A percentile compares a stretch with the other conserved stretches of the same genome.
phyloP scores from a whole-genome alignment of 2,888 invertebrate species.

The Clusia tigrina region DNA sequence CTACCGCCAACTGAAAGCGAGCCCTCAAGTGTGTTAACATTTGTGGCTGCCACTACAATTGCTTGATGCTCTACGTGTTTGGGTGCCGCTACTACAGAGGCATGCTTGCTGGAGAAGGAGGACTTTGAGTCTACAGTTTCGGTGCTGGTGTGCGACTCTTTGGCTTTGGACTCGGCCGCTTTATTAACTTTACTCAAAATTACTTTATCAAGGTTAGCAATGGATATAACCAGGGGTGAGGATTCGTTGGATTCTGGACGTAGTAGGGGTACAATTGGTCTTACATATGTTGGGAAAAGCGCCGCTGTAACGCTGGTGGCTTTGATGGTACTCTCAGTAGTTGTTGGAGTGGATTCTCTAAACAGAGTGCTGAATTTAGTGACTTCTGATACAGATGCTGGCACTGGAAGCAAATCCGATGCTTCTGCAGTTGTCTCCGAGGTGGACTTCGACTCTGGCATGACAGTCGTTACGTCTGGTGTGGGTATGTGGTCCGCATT shows the following conservation, averaged over 20 bases:
- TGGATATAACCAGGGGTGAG: conserved; percentile 64
- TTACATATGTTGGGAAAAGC: conserved; percentile 52
- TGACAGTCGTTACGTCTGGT: conserved; percentile 4
- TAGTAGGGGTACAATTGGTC: conserved; percentile 61
- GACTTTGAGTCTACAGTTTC: conserved; percentile 47
- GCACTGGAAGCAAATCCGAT: no score
- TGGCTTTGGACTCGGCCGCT: conserved; percentile 22
- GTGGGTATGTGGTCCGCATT: neutral
- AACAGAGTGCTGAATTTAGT: neutral
- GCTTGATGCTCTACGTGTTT: conserved; percentile 18
- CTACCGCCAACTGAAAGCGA: neutral
- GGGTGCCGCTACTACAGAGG: conserved; percentile 53
- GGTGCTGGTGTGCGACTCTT: conserved; percentile 20
- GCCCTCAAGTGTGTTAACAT: conserved; percentile 20
- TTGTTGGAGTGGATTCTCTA: neutral
- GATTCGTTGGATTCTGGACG: conserved; percentile 64
- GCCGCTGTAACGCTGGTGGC: conserved; percentile 40
- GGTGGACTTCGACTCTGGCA: neutral
- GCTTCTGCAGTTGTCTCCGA: conserved; percentile 7
- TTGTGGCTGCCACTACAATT: neutral
- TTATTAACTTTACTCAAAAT: conserved; percentile 60
- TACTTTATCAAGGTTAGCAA: conserved; percentile 64
- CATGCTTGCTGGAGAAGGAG: conserved; percentile 54
- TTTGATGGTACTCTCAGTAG: conserved; percentile 26
- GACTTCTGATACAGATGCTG: neutral